Evolutionary conservation across 2,888 invertebrate species (phyloP).

Genomic region (Aphidoletes aphidimyza): DNA sequence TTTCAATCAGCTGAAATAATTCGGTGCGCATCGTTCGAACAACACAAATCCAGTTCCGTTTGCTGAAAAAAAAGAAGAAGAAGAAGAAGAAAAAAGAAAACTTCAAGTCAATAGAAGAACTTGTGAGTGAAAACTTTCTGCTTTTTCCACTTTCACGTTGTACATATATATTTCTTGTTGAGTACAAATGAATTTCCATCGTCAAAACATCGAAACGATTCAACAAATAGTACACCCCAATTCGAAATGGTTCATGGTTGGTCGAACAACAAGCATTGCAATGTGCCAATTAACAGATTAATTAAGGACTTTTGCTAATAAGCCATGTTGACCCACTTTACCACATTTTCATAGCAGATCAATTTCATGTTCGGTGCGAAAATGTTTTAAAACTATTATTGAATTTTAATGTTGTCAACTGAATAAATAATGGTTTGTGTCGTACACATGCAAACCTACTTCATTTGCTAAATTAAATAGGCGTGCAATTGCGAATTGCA

Average conservation of each 20-base stretch:
- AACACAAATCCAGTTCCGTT: not conserved
- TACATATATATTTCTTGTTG: too few species aligned
- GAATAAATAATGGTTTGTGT: not conserved
- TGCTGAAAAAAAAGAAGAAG: not conserved
- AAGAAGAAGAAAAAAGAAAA: not conserved
- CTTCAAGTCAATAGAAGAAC: slow-evolving; percentile 1
- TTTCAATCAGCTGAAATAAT: slow-evolving; percentile 9
- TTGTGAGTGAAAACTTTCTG: not conserved
- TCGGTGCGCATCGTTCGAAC: not conserved
- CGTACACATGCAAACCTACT: not conserved
- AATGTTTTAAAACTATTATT: not conserved
- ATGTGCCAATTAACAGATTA: slow-evolving; percentile 40
- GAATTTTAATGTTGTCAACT: not conserved
- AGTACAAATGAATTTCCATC: too few species aligned
- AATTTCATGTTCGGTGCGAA: not conserved
- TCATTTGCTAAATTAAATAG: not conserved
- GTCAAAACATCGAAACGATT: too few species aligned
- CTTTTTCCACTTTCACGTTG: too few species aligned
- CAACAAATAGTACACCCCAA: too few species aligned
- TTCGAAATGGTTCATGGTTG: not conserved
- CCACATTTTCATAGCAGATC: not conserved
- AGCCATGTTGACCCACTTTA: slow-evolving; percentile 3
- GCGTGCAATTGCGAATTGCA: not conserved
- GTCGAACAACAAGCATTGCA: not conserved
- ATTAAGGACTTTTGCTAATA: slow-evolving; percentile 8